phyloP scores from a whole-genome alignment of 1,140 invertebrate genomes.

The Eufriesea mexicana region DNA sequence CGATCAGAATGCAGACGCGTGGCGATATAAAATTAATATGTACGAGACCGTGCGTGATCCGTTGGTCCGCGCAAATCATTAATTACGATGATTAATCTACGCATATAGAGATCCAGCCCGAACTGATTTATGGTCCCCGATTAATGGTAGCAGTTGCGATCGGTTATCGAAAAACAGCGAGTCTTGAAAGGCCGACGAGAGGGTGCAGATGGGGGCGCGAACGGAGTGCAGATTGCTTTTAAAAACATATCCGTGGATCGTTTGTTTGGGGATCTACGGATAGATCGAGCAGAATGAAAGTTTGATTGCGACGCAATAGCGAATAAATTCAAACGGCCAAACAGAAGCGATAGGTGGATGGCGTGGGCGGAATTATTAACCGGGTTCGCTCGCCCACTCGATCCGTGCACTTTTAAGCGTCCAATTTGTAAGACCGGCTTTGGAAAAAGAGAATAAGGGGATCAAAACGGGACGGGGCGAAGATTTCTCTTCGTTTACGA shows the following conservation, averaged over 20 bases:
- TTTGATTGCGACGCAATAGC: background rate
- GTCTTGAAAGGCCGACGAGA: background rate
- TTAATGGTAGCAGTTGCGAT: background rate
- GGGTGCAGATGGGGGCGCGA: background rate
- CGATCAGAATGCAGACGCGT: constrained; percentile 6
- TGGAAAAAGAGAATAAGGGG: too few species aligned
- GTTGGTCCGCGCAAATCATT: constrained; percentile 26
- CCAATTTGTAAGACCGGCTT: background rate
- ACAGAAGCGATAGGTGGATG: background rate
- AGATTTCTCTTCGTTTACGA: too few species aligned
- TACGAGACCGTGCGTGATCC: background rate
- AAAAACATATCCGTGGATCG: background rate
- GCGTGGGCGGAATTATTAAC: constrained; percentile 17
- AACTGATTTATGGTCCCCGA: constrained; percentile 11
- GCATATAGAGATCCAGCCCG: background rate
- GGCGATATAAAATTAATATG: constrained; percentile 44
- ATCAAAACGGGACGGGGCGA: too few species aligned
- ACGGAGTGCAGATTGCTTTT: background rate
- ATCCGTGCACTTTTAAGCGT: background rate
- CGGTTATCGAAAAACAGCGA: background rate
- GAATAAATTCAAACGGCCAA: constrained; percentile 2
- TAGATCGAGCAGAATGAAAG: background rate
- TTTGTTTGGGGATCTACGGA: background rate
- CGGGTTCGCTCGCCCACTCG: background rate
- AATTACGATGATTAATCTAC: constrained; percentile 39